These are phyloP conservation scores for Spilosoma lubricipeda DNA, from an alignment of 2,888 invertebrate genomes.

Conservation along the genomic window DNA sequence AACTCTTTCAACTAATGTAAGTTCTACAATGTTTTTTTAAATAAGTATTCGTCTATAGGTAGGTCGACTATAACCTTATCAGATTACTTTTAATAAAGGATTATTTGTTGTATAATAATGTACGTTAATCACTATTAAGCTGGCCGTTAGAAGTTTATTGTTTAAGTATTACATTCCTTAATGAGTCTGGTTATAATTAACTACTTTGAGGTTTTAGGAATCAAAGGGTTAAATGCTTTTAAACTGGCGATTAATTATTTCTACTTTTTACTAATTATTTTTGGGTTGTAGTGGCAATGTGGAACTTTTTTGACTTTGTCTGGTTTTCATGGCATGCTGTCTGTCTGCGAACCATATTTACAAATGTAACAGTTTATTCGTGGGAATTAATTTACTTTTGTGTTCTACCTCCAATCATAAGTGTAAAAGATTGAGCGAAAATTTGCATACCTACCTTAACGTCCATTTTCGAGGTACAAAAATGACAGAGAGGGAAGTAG, in stretches of 20 bases:
- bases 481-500: background rate
- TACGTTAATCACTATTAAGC: constrained; percentile 34
- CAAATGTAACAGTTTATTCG: no score
- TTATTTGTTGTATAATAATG: constrained; percentile 51
- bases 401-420: background rate
- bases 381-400: background rate
- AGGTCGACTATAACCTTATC: constrained; percentile 44
- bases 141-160: constrained; percentile 16
- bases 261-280: background rate
- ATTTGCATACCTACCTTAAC: background rate
- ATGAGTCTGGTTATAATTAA: constrained; percentile 8
- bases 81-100: constrained; percentile 45
- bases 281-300: no score
- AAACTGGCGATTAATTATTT: background rate
- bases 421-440: background rate
- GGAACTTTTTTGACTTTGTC: no score
- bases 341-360: no score
- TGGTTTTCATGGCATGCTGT: no score
- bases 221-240: background rate
- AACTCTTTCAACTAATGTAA: constrained; percentile 17
- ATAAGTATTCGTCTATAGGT: constrained; percentile 29
- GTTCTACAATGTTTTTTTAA: constrained; percentile 4
- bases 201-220: background rate
- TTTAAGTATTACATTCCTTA: constrained; percentile 6
- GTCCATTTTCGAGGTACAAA: background rate